Evolutionary conservation across 1,140 invertebrate species (phyloP).

Genomic region (Cotesia typhae): DNA sequence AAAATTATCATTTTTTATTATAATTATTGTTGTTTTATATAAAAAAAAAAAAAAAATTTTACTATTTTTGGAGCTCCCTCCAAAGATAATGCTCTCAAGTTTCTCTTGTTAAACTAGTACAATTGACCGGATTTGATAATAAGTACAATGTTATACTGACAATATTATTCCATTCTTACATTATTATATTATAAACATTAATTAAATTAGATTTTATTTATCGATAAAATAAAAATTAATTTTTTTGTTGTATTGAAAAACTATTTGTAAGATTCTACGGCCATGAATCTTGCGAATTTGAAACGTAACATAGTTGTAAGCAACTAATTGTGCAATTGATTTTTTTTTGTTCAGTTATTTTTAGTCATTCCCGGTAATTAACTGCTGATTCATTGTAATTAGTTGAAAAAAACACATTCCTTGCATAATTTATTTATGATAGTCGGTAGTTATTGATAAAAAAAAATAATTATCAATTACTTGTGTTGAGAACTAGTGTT

Average conservation of each 20-base stretch:
- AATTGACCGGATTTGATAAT: background rate
- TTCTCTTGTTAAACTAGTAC: constrained; percentile 18
- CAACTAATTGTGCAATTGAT: background rate
- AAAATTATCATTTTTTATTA: constrained; percentile 23
- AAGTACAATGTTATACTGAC: no score
- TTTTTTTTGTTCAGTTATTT: constrained; percentile 1
- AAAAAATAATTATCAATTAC: no score
- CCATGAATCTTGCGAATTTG: constrained; percentile 47
- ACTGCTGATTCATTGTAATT: constrained; percentile 10
- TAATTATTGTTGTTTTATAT: background rate
- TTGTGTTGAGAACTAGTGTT: background rate
- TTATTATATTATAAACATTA: no score
- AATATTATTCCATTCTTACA: no score
- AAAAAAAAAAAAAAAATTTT: background rate
- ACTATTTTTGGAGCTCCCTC: background rate
- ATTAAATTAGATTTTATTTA: background rate
- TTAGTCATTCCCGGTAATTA: background rate
- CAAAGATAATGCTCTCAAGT: constrained; percentile 4
- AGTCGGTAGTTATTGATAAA: no score
- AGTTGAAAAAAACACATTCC: background rate
- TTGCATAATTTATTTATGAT: background rate
- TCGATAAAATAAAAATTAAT: background rate
- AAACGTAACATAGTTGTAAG: background rate
- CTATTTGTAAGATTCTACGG: constrained; percentile 45
- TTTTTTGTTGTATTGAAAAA: constrained; percentile 1